A percentile compares a stretch with the other conserved stretches of the same genome.
phyloP scores from a whole-genome alignment of 2,888 invertebrate species.

The Netelia inedita region DNA sequence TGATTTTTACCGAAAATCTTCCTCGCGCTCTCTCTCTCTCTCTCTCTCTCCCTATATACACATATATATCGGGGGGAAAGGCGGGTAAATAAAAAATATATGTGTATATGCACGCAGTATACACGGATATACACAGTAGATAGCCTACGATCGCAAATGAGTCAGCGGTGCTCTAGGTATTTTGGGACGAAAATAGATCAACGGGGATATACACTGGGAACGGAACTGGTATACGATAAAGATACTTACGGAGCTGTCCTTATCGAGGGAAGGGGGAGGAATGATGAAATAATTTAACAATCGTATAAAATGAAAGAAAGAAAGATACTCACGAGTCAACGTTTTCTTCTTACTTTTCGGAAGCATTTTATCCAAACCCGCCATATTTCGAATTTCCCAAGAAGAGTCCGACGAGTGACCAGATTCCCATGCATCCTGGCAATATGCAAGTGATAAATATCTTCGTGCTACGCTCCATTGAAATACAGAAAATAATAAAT shows the following conservation, averaged over 20 bases:
- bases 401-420: conserved; percentile 75
- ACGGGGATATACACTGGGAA: not conserved
- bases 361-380: conserved; percentile 88
- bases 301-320: not conserved
- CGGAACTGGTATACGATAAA: not conserved
- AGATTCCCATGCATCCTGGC: conserved; percentile 88
- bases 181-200: not conserved
- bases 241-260: no score
- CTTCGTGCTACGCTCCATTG: not conserved
- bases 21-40: no score
- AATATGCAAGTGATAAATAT: not conserved
- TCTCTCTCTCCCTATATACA: no score
- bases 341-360: conserved; percentile 75
- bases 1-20: no score
- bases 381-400: conserved; percentile 87
- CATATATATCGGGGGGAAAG: no score
- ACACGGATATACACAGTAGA: not conserved
- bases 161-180: not conserved
- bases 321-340: conserved; percentile 70
- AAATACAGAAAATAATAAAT: not conserved
- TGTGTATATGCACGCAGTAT: not conserved
- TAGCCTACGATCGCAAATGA: no score
- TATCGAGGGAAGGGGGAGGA: no score
- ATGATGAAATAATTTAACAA: no score
- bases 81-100: no score